These are phyloP conservation scores for Paramisgurnus dabryanus DNA, from an alignment of 2,113 vertebrate species.

Conservation along the genomic window DNA sequence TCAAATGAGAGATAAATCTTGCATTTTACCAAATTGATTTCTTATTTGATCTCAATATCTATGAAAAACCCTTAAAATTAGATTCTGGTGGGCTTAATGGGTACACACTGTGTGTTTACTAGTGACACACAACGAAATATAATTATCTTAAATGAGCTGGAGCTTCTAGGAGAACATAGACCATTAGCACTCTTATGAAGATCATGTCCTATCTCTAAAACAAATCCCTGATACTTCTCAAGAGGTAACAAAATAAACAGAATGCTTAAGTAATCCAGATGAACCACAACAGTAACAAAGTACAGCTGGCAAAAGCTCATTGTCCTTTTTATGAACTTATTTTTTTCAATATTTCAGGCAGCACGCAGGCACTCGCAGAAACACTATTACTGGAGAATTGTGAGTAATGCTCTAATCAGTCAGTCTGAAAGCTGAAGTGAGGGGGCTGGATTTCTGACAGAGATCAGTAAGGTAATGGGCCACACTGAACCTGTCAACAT, in stretches of 20 bases:
- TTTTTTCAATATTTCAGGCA: background rate
- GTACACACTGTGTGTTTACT: too few relatives aligned
- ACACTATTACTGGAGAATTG: constrained; percentile 27
- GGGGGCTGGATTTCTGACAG: constrained; percentile 40
- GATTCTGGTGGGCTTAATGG: too few relatives aligned
- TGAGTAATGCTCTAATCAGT: constrained; percentile 22
- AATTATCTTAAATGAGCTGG: too few relatives aligned
- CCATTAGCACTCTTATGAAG: too few relatives aligned
- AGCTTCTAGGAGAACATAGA: too few relatives aligned
- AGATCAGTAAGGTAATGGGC: constrained; percentile 48
- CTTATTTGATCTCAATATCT: too few relatives aligned
- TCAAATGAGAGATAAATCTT: too few relatives aligned
- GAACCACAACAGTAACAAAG: background rate
- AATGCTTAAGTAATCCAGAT: background rate
- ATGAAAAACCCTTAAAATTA: too few relatives aligned
- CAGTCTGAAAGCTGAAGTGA: constrained; percentile 16
- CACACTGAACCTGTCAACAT: constrained; percentile 53
- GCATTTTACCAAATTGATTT: too few relatives aligned
- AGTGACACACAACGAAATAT: too few relatives aligned
- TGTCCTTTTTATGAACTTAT: background rate
- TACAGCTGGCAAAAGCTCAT: background rate
- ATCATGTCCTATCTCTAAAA: too few relatives aligned
- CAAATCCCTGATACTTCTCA: too few relatives aligned
- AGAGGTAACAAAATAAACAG: background rate
- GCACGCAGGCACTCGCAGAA: constrained; percentile 22